Percentiles rank a stretch among this genome's conserved stretches.
Conservation (phyloP, 2,888 invertebrate genomes). For the Tiliacea aurago region DNA sequence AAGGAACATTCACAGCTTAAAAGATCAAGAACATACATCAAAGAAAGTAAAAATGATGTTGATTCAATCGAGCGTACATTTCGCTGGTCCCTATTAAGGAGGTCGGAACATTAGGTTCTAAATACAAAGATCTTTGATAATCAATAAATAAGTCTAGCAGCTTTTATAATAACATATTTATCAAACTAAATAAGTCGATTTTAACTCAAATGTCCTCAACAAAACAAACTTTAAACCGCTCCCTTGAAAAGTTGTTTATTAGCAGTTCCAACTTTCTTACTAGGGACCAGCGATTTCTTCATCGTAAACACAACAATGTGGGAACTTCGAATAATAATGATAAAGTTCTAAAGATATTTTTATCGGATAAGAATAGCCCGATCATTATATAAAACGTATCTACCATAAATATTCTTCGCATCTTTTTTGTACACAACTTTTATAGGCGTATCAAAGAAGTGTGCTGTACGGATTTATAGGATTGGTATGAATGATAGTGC, state of each 20-base stretch:
- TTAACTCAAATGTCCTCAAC: too few species aligned
- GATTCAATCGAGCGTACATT: constrained; percentile 41
- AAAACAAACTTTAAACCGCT: too few species aligned
- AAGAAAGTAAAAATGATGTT: constrained; percentile 35
- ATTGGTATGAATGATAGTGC: constrained; percentile 53
- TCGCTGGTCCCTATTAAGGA: too few species aligned
- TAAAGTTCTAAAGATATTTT: constrained; percentile 39
- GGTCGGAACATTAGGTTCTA: too few species aligned
- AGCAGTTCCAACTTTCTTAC: too few species aligned
- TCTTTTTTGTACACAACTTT: constrained; percentile 49
- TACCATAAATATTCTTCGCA: constrained; percentile 50
- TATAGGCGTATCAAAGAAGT: constrained; percentile 55
- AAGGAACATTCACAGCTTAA: constrained; percentile 2
- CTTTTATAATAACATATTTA: too few species aligned
- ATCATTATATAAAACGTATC: constrained; percentile 45
- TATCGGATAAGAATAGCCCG: constrained; percentile 43
- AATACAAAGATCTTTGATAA: too few species aligned
- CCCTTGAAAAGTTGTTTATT: too few species aligned
- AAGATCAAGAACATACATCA: constrained; percentile 27
- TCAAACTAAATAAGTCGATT: too few species aligned
- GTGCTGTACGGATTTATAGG: constrained; percentile 22
- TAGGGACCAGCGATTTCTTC: too few species aligned
- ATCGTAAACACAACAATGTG: constrained; percentile 34
- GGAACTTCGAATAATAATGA: constrained; percentile 42
- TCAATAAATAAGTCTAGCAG: too few species aligned